phyloP scores from a whole-genome alignment of 2,797 vertebrate genomes.

The Phrynocephalus guinanensis region DNA sequence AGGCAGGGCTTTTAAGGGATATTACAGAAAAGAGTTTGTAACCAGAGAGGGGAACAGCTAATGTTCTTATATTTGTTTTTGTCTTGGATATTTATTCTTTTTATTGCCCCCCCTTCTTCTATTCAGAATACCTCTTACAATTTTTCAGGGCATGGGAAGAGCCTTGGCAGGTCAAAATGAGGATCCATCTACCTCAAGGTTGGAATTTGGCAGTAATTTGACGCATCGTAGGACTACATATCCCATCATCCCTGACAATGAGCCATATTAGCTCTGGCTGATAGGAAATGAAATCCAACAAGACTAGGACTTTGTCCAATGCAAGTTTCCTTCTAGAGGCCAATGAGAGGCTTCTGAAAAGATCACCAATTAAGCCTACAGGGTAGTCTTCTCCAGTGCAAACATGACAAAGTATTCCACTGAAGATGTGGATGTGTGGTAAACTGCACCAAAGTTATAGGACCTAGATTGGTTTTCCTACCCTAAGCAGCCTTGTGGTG shows the following conservation, averaged over 20 bases:
- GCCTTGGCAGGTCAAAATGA: background rate
- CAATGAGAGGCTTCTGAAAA: background rate
- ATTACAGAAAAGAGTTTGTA: background rate
- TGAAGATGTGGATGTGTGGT: background rate
- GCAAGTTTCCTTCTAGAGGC: background rate
- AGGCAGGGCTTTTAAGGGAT: conserved; percentile 3
- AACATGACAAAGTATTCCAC: background rate
- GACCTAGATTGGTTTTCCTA: no score
- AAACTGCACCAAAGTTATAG: no score
- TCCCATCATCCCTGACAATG: background rate
- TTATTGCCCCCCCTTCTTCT: background rate
- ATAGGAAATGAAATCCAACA: background rate
- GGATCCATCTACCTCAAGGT: background rate
- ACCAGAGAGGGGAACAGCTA: background rate
- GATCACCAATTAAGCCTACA: background rate
- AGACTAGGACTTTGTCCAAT: background rate
- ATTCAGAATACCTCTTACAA: background rate
- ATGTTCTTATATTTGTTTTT: background rate
- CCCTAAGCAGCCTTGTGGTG: background rate
- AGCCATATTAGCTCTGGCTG: background rate
- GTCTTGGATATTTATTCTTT: background rate
- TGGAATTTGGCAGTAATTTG: background rate
- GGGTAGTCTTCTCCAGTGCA: background rate
- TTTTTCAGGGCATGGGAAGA: background rate
- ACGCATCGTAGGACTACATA: background rate